A percentile compares a stretch with the other conserved stretches of the same genome.
phyloP scores from a whole-genome alignment of 2,888 invertebrate species.

The Thereva unica region DNA sequence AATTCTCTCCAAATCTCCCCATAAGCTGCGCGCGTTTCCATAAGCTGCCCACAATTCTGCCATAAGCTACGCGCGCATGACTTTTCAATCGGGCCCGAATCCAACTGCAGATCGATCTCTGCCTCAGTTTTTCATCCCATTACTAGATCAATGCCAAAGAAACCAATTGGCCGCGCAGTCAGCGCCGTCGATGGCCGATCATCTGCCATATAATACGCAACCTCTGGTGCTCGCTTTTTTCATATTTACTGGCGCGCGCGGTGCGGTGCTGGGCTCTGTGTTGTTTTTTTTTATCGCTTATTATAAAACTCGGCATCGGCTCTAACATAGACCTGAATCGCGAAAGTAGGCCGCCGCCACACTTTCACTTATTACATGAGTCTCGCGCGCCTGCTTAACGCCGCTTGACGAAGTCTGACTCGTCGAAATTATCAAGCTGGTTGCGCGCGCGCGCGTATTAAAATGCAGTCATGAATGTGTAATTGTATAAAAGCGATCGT shows the following conservation, averaged over 20 bases:
- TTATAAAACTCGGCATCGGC: conserved; percentile 40
- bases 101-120: background rate
- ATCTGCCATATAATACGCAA: conserved; percentile 30
- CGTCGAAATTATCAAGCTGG: conserved; percentile 22
- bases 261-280: conserved; percentile 23
- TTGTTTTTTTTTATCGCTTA: conserved; percentile 41
- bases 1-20: too few relatives aligned
- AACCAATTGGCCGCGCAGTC: conserved; percentile 17
- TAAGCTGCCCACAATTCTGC: too few relatives aligned
- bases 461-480: conserved; percentile 3
- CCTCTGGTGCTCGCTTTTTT: too few relatives aligned
- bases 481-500: background rate
- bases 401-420: conserved; percentile 2
- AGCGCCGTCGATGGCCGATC: conserved; percentile 14
- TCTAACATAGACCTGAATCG: conserved; percentile 92
- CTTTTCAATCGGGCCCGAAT: too few relatives aligned
- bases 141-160: conserved; percentile 34
- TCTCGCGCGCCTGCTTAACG: conserved; percentile 46
- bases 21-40: too few relatives aligned
- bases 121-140: conserved; percentile 19
- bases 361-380: conserved; percentile 88
- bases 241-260: too few relatives aligned
- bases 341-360: conserved; percentile 89
- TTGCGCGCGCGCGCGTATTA: conserved; percentile 45
- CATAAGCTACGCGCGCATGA: too few relatives aligned